Base-by-base conservation (phyloP, 1,140 invertebrate genomes). In the Mylabris phalerata region DNA sequence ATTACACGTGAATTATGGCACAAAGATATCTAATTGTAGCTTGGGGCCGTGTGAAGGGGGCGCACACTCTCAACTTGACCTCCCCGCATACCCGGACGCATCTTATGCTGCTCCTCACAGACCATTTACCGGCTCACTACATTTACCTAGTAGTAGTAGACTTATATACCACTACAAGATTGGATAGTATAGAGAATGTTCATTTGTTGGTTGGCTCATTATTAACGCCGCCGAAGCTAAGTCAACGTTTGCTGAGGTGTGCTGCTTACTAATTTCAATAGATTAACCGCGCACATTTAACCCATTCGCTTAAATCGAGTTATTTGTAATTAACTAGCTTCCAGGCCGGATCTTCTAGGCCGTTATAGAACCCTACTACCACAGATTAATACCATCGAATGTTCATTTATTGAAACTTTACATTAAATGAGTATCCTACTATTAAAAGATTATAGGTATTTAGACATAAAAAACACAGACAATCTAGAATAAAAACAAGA, bases 21-120 rank as follows among this genome's bases (percentile, higher is more conserved):
- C 70, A 71, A 73, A 73, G 71, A 73, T 73, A 73, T 73, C 71
- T 73, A 73, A 73, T 73, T 73, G 71, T 72, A 68, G 70, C 71
- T 65, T 44, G 56, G 65, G 70, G 71, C 61, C 59, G 60, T 58
- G 56, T 45, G 7, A 4, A 32, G 32, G 63, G 67, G 70, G 67
- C 61, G 60, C 48, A 57, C 56, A 26, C 60, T 48, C 40, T 41
- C 47, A 51, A 59, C 50, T 46, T 59, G 52, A 52, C 49, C 50
- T 59, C 61, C 24, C 9, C 25, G 43, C 57, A 3, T 7, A 5
- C 58, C 57, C 54, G 48, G 54, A 50, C 52, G 44, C 57, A 44
- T 52, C 63, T 56, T 48, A 45, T 43, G 25, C 60, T 49, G 43
- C 51, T 48, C 51, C 69, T 70, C 60, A 72, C 70, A 68, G 68